Conservation (phyloP, 2,797 vertebrate species). For the Eurystomus glaucurus region DNA sequence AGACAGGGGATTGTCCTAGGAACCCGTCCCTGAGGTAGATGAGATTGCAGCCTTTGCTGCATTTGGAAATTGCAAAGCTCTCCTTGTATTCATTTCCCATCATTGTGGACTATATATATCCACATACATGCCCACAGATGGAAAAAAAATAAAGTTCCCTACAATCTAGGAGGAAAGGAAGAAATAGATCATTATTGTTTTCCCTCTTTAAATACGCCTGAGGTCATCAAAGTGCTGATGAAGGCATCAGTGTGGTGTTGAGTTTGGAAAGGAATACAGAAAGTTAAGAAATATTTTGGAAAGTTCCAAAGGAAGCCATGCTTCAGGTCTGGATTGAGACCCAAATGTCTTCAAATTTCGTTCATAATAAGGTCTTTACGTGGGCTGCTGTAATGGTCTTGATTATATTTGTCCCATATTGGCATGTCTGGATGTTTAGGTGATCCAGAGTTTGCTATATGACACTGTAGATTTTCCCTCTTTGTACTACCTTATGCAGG, state of each 20-base stretch:
- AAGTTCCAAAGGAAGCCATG: constrained; percentile 42
- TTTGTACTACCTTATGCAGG: not conserved
- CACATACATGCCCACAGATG: not conserved
- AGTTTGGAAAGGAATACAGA: constrained; percentile 54
- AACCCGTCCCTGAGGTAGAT: not conserved
- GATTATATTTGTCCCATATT: constrained; percentile 14
- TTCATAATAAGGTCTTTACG: not conserved
- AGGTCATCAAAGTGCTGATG: constrained; percentile 53
- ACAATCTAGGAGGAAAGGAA: constrained; percentile 38
- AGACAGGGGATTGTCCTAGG: not conserved
- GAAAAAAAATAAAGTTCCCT: not conserved
- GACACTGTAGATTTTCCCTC: not conserved
- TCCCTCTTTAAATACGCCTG: constrained; percentile 35
- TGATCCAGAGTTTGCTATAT: not conserved
- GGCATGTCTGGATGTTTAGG: not conserved
- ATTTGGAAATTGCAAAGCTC: not conserved
- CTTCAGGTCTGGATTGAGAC: constrained; percentile 51
- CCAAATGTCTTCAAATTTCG: constrained; percentile 49
- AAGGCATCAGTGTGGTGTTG: constrained; percentile 32
- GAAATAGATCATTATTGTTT: constrained; percentile 53
- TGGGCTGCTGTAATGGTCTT: constrained; percentile 14
- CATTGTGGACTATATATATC: constrained; percentile 50
- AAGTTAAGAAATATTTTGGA: constrained; percentile 46
- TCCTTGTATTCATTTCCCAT: constrained; percentile 38
- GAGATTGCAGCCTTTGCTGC: not conserved